These are phyloP conservation scores for Scaptomyza pallida DNA, from an alignment of 1,140 invertebrate species.

Conservation along the genomic window DNA sequence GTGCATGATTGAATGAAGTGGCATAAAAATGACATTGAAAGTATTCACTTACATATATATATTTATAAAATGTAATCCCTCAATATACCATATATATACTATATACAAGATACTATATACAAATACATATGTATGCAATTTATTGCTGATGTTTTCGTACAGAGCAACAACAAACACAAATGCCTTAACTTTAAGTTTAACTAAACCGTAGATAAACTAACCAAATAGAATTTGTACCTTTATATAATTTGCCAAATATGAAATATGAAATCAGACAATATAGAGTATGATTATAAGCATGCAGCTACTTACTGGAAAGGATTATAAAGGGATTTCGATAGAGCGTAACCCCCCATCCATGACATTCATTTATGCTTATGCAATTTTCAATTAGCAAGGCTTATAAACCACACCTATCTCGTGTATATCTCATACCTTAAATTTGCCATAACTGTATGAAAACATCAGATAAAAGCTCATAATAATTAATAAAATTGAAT, in stretches of 20 bases:
- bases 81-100: conserved; percentile 38
- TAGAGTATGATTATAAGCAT: conserved; percentile 22
- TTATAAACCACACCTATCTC: conserved; percentile 50
- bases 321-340: conserved; percentile 2
- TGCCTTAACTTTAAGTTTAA: conserved; percentile 46
- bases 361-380: conserved; percentile 32
- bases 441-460: conserved; percentile 55
- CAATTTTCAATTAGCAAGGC: conserved; percentile 71
- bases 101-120: no score
- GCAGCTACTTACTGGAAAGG: conserved; percentile 13
- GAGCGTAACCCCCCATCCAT: not conserved
- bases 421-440: conserved; percentile 31
- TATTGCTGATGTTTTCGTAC: conserved; percentile 55
- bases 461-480: conserved; percentile 69
- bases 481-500: conserved; percentile 76
- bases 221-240: conserved; percentile 26
- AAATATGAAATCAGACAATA: conserved; percentile 43
- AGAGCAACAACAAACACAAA: conserved; percentile 16
- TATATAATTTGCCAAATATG: conserved; percentile 50
- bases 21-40: conserved; percentile 40
- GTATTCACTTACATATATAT: conserved; percentile 43
- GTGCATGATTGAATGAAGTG: conserved; percentile 30
- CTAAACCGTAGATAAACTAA: conserved; percentile 4
- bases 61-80: conserved; percentile 49
- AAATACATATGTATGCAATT: conserved; percentile 31